A percentile compares a stretch with the other conserved stretches of the same genome.
phyloP scores from a whole-genome alignment of 2,888 invertebrate genomes.

The Halocaridina rubra region DNA sequence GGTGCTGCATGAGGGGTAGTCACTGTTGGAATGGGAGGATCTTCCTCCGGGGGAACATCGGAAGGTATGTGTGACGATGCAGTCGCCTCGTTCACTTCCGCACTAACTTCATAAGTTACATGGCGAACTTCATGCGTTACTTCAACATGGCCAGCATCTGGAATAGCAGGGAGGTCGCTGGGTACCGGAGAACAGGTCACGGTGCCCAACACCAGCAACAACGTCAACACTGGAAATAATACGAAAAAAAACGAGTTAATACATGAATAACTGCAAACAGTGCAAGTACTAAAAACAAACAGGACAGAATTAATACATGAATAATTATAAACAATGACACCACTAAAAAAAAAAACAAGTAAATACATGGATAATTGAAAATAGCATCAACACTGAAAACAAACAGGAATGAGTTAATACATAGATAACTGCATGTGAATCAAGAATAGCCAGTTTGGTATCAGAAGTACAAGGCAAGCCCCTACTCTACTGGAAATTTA shows the following conservation, averaged over 20 bases:
- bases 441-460: too few species aligned
- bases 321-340: too few species aligned
- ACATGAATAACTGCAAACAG: too few species aligned
- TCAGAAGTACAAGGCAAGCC: too few species aligned
- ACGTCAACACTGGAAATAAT: slow-evolving; percentile 40
- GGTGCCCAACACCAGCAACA: slow-evolving; percentile 54
- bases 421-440: too few species aligned
- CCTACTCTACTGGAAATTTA: too few species aligned
- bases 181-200: slow-evolving; percentile 49
- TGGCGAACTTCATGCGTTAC: slow-evolving; percentile 36
- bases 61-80: slow-evolving; percentile 23
- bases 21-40: slow-evolving; percentile 49
- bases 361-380: too few species aligned
- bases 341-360: too few species aligned
- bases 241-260: not conserved
- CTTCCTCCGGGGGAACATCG: slow-evolving; percentile 33
- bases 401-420: too few species aligned
- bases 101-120: slow-evolving; percentile 44
- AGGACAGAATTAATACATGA: too few species aligned
- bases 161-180: not conserved
- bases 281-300: too few species aligned
- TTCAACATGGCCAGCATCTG: slow-evolving; percentile 29
- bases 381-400: too few species aligned
- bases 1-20: slow-evolving; percentile 36
- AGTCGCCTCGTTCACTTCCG: slow-evolving; percentile 29